Conservation (phyloP, 2,888 invertebrate genomes). For the Pammene aurita region DNA sequence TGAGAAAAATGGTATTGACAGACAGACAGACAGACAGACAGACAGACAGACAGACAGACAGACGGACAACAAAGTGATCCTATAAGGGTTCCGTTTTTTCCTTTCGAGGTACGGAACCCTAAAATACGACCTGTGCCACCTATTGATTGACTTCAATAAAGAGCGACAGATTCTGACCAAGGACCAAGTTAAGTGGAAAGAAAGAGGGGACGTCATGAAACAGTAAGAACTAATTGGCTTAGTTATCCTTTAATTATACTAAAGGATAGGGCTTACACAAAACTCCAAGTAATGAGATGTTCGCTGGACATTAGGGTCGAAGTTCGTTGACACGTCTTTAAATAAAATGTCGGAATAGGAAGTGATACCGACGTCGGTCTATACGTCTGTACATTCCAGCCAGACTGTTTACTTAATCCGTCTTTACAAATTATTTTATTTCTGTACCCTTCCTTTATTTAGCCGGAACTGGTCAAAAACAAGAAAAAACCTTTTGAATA, state of each 20-base stretch:
- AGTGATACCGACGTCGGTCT: slow-evolving; percentile 59
- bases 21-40: no score
- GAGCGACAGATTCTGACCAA: slow-evolving; percentile 6
- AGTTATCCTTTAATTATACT: background rate
- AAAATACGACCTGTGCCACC: background rate
- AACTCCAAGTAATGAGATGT: slow-evolving; percentile 40
- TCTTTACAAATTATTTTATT: slow-evolving; percentile 59
- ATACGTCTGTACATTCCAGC: slow-evolving; percentile 51
- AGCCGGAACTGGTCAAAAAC: slow-evolving; percentile 17
- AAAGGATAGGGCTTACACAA: slow-evolving; percentile 41
- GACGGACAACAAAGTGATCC: no score
- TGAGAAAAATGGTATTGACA: no score
- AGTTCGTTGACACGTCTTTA: slow-evolving; percentile 65
- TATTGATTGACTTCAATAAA: background rate
- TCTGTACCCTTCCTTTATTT: slow-evolving; percentile 42
- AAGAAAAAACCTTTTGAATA: background rate
- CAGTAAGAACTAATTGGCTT: background rate
- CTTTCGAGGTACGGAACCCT: no score
- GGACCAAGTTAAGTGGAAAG: background rate
- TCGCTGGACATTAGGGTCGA: slow-evolving; percentile 44
- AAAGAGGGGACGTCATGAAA: background rate
- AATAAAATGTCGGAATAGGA: slow-evolving; percentile 71
- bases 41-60: no score
- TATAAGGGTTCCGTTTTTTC: no score
- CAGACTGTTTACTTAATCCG: slow-evolving; percentile 64